A percentile compares a stretch with the other conserved stretches of the same genome.
These are phyloP conservation scores for Dicroscelio sp. DNA, from an alignment of 2,888 invertebrate genomes.

Conservation along the genomic window DNA sequence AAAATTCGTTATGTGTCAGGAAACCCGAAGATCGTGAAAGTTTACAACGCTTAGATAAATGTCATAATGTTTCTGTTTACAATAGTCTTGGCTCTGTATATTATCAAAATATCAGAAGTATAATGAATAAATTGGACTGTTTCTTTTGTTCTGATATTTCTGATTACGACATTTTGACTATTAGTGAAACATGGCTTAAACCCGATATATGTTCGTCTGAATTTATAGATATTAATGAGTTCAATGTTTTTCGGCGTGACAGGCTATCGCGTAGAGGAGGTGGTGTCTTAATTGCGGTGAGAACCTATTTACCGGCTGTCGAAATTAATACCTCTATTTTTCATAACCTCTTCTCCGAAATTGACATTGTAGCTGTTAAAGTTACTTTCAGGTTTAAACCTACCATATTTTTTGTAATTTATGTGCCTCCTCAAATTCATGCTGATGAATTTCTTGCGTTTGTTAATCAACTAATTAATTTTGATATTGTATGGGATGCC, in stretches of 20 bases:
- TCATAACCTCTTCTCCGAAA: not conserved
- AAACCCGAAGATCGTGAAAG: constrained; percentile 8
- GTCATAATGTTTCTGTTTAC: not conserved
- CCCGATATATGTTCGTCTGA: not conserved
- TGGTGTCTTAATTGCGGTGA: not conserved
- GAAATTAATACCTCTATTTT: not conserved
- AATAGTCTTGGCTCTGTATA: not conserved
- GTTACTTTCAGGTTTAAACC: not conserved
- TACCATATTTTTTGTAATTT: not conserved
- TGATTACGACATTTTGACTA: not conserved
- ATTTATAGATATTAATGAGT: constrained; percentile 22
- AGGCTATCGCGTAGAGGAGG: not conserved
- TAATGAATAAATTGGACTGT: not conserved
- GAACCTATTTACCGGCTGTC: not conserved
- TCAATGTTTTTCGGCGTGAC: constrained; percentile 15
- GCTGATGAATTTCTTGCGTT: not conserved
- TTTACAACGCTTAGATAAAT: not conserved
- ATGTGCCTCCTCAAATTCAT: not conserved
- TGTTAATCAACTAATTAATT: constrained; percentile 1
- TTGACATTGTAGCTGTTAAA: not conserved
- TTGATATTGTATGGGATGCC: not conserved
- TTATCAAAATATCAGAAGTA: constrained; percentile 16
- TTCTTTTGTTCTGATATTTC: not conserved
- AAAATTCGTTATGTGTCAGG: not conserved
- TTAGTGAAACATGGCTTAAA: constrained; percentile 30